Evolutionary conservation across 2,888 invertebrate genomes (phyloP).

Genomic region (Apomyelois bistriatella): DNA sequence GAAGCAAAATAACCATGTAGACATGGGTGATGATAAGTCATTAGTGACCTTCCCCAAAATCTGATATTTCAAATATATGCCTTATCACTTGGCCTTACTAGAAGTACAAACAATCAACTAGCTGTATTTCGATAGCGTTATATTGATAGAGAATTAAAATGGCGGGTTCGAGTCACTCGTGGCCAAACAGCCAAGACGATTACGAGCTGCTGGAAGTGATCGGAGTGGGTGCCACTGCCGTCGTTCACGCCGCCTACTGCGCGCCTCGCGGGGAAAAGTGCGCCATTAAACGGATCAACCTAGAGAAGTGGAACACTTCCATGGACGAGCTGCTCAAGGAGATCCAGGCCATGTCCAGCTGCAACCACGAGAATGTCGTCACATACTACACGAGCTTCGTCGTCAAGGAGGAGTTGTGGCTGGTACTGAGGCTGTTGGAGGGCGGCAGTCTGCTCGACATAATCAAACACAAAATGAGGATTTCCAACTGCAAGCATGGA

Average conservation of each 20-base stretch:
- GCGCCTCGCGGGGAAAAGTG: constrained; percentile 96
- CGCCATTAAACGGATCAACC: constrained; percentile 99
- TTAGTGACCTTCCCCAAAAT: constrained; percentile 14
- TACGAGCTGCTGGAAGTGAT: constrained; percentile 97
- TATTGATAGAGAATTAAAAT: constrained; percentile 31
- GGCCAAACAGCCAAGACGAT: constrained; percentile 97
- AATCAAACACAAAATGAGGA: constrained; percentile 97
- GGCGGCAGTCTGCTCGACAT: constrained; percentile 94
- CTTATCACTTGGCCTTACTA: constrained; percentile 59
- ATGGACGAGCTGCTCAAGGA: constrained; percentile 98
- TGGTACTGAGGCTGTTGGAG: constrained; percentile 97
- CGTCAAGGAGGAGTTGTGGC: constrained; percentile 98
- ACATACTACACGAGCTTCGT: constrained; percentile 99
- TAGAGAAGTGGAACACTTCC: constrained; percentile 99
- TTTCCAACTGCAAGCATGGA: constrained; percentile 95
- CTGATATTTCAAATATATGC: constrained; percentile 34
- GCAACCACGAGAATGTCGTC: constrained; percentile 99
- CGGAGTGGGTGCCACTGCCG: constrained; percentile 98
- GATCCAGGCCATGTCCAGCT: constrained; percentile 99
- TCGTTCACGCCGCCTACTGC: constrained; percentile 97
- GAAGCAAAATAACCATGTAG: constrained; percentile 55
- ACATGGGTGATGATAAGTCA: constrained; percentile 51
- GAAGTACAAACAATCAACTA: constrained; percentile 32
- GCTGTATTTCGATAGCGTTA: constrained; percentile 46
- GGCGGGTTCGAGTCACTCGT: constrained; percentile 75